Evolutionary conservation across 2,113 vertebrate species (phyloP), one percentile per base, ranked within the genome.

Genomic region (Butorides virescens): DNA sequence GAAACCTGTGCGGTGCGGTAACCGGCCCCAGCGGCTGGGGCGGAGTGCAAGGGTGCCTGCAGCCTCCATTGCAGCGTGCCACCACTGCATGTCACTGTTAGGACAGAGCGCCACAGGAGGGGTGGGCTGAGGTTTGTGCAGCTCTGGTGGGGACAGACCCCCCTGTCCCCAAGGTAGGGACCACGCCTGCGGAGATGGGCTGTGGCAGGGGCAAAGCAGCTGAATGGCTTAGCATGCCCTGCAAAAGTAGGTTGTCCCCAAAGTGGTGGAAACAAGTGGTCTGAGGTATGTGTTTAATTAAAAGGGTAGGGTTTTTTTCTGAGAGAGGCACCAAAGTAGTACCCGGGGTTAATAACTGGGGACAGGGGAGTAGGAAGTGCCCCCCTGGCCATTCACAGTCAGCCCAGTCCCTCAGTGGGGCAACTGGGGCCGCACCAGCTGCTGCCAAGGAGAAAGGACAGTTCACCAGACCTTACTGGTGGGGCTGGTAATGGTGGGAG

Each of bases 21-120:
- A 27, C 30, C 22, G 26, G 55, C 46, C 34, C 13, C 37, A 8
- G 73, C 12, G 39, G 23, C 80, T 50, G 2, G 0, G 53, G 20
- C 39, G 1, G 7, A 34, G 68, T 3, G 2, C 29, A 15, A 20
- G 62, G 52, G 8, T 2, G 6, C 8, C 30, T 56, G n/a, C 80
- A 71, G 65, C 4, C 68, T 90, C 70, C 37, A 25, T 78, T 95
- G 87, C 92, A 77, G 87, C 13, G 13, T 71, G 88, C 74, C 12
- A 4, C 96, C 93, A 20, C 96, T 91, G 88, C 92, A 94, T 94
- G 96, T 96, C 96, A 94, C 96, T 94, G 77, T 93, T 78, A 94
- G 93, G 94, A 95, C 91, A 63, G 84, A 46, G 59, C 9, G 6
- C 73, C 26, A 11, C 12, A 3, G 15, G 25, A 17, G 22, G 39